A percentile compares a stretch with the other conserved stretches of the same genome.
phyloP scores from a whole-genome alignment of 2,888 invertebrate genomes.

The Operophtera brumata region DNA sequence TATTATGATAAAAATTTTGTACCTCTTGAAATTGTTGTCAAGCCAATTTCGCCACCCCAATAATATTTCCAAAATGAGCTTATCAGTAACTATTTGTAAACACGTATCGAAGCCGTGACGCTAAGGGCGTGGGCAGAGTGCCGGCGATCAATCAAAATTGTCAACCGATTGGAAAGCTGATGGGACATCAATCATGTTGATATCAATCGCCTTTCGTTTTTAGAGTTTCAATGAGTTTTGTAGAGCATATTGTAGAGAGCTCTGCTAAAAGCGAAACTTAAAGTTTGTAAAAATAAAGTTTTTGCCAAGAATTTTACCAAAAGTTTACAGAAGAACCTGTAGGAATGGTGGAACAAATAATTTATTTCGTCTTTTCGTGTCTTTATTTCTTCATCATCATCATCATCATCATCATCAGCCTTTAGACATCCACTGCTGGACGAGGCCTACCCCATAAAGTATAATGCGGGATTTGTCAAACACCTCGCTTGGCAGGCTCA shows the following conservation, averaged over 20 bases:
- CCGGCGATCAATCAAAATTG: constrained; percentile 76
- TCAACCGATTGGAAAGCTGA: constrained; percentile 74
- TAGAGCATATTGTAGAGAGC: constrained; percentile 1
- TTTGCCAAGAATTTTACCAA: not conserved
- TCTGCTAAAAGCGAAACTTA: not conserved
- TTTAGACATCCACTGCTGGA: no score
- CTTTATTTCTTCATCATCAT: no score
- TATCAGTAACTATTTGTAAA: constrained; percentile 23
- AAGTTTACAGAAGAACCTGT: not conserved
- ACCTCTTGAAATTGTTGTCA: not conserved
- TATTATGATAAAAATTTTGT: no score
- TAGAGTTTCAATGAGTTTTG: constrained; percentile 39
- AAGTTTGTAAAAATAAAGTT: no score
- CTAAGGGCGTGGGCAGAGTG: constrained; percentile 51
- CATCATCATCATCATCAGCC: no score
- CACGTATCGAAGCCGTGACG: constrained; percentile 14
- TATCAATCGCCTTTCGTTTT: constrained; percentile 41
- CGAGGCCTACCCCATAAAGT: no score
- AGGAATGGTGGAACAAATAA: no score
- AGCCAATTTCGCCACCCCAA: constrained; percentile 8
- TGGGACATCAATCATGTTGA: constrained; percentile 69
- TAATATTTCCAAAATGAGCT: constrained; percentile 9
- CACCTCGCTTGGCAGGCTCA: no score
- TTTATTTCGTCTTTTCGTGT: no score
- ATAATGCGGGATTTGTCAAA: no score